Percentiles rank a stretch among this genome's conserved stretches.
Conservation (phyloP, 2,888 invertebrate species). For the Anoplius nigerrimus region DNA sequence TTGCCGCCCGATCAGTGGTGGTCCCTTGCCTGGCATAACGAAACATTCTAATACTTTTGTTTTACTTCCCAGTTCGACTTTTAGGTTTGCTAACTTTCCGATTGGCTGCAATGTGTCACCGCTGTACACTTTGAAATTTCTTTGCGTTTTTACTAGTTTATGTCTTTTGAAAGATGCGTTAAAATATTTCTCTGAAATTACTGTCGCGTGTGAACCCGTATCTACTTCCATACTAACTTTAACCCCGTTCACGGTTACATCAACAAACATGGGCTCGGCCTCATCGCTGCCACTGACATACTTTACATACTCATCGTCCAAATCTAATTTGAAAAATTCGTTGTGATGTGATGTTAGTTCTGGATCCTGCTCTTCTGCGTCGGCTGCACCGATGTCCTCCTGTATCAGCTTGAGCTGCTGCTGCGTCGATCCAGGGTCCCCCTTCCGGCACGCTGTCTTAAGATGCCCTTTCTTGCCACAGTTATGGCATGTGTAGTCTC, state of each 20-base stretch:
- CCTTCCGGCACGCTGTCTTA: slow-evolving; percentile 21
- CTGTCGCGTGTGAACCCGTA: slow-evolving; percentile 41
- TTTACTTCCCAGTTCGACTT: neutral
- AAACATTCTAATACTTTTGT: neutral
- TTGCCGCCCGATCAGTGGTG: neutral
- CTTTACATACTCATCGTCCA: neutral
- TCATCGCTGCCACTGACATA: neutral
- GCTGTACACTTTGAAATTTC: neutral
- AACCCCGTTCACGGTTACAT: slow-evolving; percentile 32
- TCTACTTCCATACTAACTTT: slow-evolving; percentile 44
- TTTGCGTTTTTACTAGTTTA: neutral
- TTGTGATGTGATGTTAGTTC: too few relatives aligned
- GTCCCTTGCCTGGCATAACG: neutral
- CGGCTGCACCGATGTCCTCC: too few relatives aligned
- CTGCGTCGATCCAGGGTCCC: neutral
- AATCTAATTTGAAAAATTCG: neutral
- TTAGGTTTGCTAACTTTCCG: neutral
- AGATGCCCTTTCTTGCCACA: slow-evolving; percentile 42
- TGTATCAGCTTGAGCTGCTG: too few relatives aligned
- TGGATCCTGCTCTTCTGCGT: too few relatives aligned
- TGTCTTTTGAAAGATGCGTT: neutral
- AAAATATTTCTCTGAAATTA: slow-evolving; percentile 28
- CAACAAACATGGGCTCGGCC: neutral
- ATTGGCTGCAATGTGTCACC: neutral
- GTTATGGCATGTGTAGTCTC: slow-evolving; percentile 24